Base-by-base conservation (phyloP, 2,888 invertebrate genomes). In the Tenthredo distinguenda region DNA sequence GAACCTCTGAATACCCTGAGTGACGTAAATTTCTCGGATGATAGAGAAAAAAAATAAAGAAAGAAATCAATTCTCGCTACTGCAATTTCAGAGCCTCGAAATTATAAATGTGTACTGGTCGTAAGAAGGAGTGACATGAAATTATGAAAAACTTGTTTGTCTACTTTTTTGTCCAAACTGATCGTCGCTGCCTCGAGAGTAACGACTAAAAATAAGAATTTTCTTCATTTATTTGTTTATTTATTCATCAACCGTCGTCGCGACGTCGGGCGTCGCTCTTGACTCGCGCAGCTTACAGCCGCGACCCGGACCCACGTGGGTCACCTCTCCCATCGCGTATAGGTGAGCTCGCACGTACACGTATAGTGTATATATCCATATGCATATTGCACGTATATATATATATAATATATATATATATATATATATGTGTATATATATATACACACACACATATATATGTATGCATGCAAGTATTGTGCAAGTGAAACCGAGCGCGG, bases 271-370 rank as follows among this genome's bases (percentile, higher is more conserved):
- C 74, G 74, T 43, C 74, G 74, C 74, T 3, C 21, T 34, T n/a
- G 7, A 34, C 26, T 72, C 43, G 12, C 15, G 18, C 18, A 34
- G 31, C n/a, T 81, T 58, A 43, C 47, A 62, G 18, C 40, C 81
- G 37, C 81, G 40, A 81, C 81, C 81, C 81, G 81, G 81, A 58
- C 81, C 81, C 81, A 81, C 81, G 81, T 81, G 62, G 81, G 81
- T 81, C 81, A 81, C 81, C 18, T 81, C 10, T 37, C 62, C 21
- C 37, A 12, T 21, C 62, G 62, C 21, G 40, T 58, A 58, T 58
- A 58, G 31, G 18, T 43, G 26, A 12, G 47, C 31, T 31, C 50
- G 31, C 18, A 50, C 37, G 6, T 34, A n/a, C n/a, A 9, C 4
- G 21, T 21, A 65, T 65, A 65, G 40, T 47, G 15, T 0, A 47